These are phyloP conservation scores for Borostomias antarcticus DNA, from an alignment of 2,797 vertebrate genomes.

Conservation along the genomic window DNA sequence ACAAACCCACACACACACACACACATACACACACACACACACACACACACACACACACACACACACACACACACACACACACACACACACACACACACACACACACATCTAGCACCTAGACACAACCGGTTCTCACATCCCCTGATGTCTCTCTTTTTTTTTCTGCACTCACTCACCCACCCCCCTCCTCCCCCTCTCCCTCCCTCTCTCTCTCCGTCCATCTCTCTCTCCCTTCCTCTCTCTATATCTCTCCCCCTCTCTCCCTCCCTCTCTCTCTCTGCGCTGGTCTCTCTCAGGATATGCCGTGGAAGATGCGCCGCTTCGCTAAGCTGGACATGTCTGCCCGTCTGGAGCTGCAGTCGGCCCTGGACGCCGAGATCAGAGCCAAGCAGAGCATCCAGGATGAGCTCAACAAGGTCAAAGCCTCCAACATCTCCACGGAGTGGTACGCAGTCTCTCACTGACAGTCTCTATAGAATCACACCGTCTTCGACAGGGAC, in stretches of 20 bases:
- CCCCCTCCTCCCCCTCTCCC: not conserved
- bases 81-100: slow-evolving; percentile 7
- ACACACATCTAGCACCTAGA: too few relatives aligned
- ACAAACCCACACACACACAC: slow-evolving; percentile 9
- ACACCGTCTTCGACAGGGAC: too few relatives aligned
- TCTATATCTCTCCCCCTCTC: not conserved
- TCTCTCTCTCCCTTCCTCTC: not conserved
- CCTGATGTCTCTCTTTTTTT: not conserved
- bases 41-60: slow-evolving; percentile 11
- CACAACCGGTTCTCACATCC: not conserved
- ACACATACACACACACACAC: slow-evolving; percentile 6
- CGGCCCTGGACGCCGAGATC: slow-evolving; percentile 96
- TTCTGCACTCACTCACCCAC: too few relatives aligned
- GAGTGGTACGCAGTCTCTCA: slow-evolving; percentile 87
- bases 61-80: slow-evolving; percentile 12
- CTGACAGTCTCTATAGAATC: not conserved
- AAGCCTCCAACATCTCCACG: slow-evolving; percentile 90
- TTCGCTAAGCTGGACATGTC: slow-evolving; percentile 99
- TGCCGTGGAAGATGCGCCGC: slow-evolving; percentile 99
- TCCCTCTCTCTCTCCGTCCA: not conserved
- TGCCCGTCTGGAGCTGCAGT: slow-evolving; percentile 95
- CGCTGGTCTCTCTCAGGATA: slow-evolving; percentile 87
- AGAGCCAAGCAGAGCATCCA: slow-evolving; percentile 95
- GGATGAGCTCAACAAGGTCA: slow-evolving; percentile 96
- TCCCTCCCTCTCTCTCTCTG: too few relatives aligned